phyloP scores from a whole-genome alignment of 2,888 invertebrate genomes.

The Spodoptera littoralis region DNA sequence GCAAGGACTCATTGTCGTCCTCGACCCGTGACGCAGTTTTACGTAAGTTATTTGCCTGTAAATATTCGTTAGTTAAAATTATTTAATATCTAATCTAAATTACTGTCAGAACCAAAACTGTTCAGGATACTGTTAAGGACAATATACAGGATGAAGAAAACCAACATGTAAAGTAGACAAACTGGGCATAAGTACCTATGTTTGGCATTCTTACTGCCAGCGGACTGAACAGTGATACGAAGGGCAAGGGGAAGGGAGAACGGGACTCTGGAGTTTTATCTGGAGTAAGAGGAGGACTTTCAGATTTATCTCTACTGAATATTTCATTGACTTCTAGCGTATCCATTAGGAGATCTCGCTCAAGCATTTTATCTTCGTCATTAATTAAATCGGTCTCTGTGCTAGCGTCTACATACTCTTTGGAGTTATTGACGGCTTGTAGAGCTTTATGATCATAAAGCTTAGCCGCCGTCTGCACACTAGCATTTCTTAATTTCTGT shows the following conservation, averaged over 20 bases:
- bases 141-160: conserved; percentile 56
- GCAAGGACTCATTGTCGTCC: conserved; percentile 98
- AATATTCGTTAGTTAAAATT: conserved; percentile 83
- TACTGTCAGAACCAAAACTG: conserved; percentile 49
- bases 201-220: conserved; percentile 85
- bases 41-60: conserved; percentile 95
- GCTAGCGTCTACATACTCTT: conserved; percentile 63
- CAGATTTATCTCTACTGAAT: conserved; percentile 75
- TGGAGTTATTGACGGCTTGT: conserved; percentile 65
- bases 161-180: conserved; percentile 63
- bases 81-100: conserved; percentile 60
- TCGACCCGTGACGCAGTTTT: conserved; percentile 97
- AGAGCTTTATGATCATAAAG: conserved; percentile 67
- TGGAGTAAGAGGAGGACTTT: conserved; percentile 83
- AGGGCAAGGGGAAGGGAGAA: conserved; percentile 74
- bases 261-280: conserved; percentile 71
- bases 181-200: conserved; percentile 81
- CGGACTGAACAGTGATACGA: conserved; percentile 83
- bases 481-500: conserved; percentile 70
- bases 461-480: conserved; percentile 72
- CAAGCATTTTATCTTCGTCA: conserved; percentile 43
- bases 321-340: conserved; percentile 43
- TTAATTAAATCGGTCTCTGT: conserved; percentile 67
- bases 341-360: conserved; percentile 47
- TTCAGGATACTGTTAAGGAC: conserved; percentile 50